phyloP scores from a whole-genome alignment of 2,888 invertebrate genomes.

The Autographa gamma region DNA sequence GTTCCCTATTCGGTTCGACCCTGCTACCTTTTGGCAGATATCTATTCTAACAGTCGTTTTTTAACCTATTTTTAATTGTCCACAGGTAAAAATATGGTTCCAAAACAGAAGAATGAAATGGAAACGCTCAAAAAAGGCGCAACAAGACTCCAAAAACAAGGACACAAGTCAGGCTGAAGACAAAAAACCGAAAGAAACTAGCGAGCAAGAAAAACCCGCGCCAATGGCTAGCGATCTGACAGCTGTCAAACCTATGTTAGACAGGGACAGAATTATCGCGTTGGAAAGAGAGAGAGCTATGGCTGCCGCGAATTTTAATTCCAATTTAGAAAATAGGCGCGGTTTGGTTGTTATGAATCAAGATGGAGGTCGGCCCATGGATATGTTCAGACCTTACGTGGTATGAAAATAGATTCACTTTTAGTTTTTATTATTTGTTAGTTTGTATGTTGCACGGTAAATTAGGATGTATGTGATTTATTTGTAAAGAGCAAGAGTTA shows the following conservation, averaged over 20 bases:
- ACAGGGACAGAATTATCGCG: slow-evolving; percentile 86
- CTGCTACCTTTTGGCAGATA: neutral
- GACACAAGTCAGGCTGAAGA: slow-evolving; percentile 78
- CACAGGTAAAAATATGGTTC: slow-evolving; percentile 99
- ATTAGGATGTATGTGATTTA: neutral
- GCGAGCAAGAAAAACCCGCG: slow-evolving; percentile 75
- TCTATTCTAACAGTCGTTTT: neutral
- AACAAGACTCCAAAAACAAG: slow-evolving; percentile 94
- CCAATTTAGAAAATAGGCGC: slow-evolving; percentile 86
- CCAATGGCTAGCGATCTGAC: slow-evolving; percentile 82
- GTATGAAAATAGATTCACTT: slow-evolving; percentile 81
- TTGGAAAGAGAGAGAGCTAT: slow-evolving; percentile 84
- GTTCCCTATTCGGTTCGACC: neutral
- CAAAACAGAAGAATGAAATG: slow-evolving; percentile 99
- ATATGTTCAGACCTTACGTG: slow-evolving; percentile 88
- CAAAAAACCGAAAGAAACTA: slow-evolving; percentile 77
- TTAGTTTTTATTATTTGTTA: slow-evolving; percentile 68
- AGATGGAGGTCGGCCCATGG: slow-evolving; percentile 83
- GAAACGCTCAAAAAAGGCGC: slow-evolving; percentile 99
- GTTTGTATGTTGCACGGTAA: slow-evolving; percentile 18
- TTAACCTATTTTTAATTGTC: slow-evolving; percentile 37
- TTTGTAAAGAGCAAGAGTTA: slow-evolving; percentile 4
- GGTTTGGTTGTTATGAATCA: slow-evolving; percentile 83
- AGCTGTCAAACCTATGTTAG: slow-evolving; percentile 85
- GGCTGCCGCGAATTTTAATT: slow-evolving; percentile 87